Percentiles rank a stretch among this genome's conserved stretches.
phyloP scores from a whole-genome alignment of 2,797 vertebrate genomes.

The Psittacula echo region DNA sequence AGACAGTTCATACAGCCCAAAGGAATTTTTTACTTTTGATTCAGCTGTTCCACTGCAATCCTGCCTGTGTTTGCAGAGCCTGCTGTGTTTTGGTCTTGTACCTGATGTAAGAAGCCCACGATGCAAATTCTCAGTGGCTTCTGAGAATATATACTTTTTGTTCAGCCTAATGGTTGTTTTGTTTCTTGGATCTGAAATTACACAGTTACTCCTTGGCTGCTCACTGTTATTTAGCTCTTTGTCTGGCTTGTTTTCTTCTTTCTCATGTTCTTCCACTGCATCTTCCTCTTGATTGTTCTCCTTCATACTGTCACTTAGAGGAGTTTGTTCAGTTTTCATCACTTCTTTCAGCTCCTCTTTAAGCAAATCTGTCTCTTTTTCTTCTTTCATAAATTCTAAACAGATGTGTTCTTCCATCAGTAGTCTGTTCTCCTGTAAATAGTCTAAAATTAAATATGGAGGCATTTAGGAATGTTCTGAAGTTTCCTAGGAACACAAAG shows the following conservation, averaged over 20 bases:
- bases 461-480: neutral
- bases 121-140: constrained; percentile 75
- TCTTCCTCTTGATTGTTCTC: neutral
- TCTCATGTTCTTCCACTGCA: neutral
- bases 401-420: neutral
- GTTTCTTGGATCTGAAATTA: neutral
- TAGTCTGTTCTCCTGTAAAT: neutral
- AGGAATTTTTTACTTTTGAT: neutral
- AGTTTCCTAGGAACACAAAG: neutral
- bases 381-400: constrained; percentile 13
- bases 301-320: neutral
- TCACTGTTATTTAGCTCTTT: neutral
- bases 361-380: neutral
- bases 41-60: neutral
- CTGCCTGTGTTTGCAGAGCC: neutral
- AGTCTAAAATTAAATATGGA: constrained; percentile 45
- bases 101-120: constrained; percentile 55
- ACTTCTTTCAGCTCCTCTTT: neutral
- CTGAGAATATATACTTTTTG: constrained; percentile 60
- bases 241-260: neutral
- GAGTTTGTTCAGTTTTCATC: neutral
- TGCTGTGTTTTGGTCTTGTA: neutral
- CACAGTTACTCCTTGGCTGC: neutral
- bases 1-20: constrained; percentile 53
- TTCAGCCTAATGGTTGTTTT: neutral